Percentiles rank a stretch among this genome's conserved stretches.
These are phyloP conservation scores for Boleophthalmus pectinirostris DNA, from an alignment of 2,113 vertebrate genomes.

Conservation along the genomic window DNA sequence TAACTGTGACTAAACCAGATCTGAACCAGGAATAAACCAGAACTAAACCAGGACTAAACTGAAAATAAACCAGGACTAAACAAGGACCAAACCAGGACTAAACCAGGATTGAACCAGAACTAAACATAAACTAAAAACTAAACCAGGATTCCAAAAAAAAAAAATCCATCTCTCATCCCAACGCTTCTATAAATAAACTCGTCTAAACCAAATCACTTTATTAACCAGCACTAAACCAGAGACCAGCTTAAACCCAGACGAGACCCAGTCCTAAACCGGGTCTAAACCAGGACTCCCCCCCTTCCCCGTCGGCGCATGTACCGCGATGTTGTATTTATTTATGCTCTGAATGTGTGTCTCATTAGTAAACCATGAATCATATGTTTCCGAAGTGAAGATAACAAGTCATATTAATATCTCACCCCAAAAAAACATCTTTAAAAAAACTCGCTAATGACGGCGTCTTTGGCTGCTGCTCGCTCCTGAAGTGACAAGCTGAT, in stretches of 20 bases:
- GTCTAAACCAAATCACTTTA: background rate
- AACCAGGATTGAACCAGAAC: background rate
- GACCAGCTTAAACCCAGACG: background rate
- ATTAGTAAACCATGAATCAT: constrained; percentile 63
- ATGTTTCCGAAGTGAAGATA: constrained; percentile 61
- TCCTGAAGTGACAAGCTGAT: constrained; percentile 76
- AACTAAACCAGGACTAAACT: too few species aligned
- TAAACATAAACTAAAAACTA: background rate
- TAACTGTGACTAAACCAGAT: too few species aligned
- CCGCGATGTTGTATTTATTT: background rate
- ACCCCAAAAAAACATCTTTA: constrained; percentile 29
- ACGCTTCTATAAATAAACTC: background rate
- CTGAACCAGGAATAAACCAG: too few species aligned
- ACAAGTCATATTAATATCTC: constrained; percentile 59
- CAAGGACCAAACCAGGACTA: too few species aligned
- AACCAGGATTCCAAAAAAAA: background rate
- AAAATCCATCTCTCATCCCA: background rate
- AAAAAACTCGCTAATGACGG: constrained; percentile 60
- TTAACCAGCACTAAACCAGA: background rate
- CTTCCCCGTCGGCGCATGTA: background rate
- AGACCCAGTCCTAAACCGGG: background rate
- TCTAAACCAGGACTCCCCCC: background rate
- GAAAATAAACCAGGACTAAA: too few species aligned
- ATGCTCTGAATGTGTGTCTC: constrained; percentile 16
- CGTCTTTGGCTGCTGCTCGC: constrained; percentile 51